These are phyloP conservation scores for Andrena fulva DNA, from an alignment of 2,888 invertebrate genomes.

Conservation along the genomic window DNA sequence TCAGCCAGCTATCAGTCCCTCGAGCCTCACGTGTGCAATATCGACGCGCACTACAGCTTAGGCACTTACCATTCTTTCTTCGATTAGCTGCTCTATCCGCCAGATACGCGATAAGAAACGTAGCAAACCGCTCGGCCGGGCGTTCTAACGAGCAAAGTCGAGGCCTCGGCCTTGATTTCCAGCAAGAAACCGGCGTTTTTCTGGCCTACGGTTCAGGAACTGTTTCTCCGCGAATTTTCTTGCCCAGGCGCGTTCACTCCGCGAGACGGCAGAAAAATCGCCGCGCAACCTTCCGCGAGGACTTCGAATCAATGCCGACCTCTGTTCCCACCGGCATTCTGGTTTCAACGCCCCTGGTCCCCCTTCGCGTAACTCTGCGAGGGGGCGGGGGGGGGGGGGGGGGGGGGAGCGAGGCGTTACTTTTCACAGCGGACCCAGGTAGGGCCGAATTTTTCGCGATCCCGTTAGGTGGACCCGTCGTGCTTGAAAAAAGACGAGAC, in stretches of 20 bases:
- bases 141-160: slow-evolving; percentile 64
- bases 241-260: slow-evolving; percentile 34
- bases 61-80: neutral
- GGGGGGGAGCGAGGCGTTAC: slow-evolving; percentile 23
- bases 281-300: slow-evolving; percentile 24
- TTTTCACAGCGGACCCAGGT: slow-evolving; percentile 62
- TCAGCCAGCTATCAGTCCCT: neutral
- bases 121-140: neutral
- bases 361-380: slow-evolving; percentile 22
- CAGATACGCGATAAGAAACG: slow-evolving; percentile 3
- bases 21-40: neutral
- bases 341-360: slow-evolving; percentile 17
- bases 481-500: slow-evolving; percentile 44
- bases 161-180: slow-evolving; percentile 63
- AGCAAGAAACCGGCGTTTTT: slow-evolving; percentile 63
- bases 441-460: slow-evolving; percentile 65
- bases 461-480: slow-evolving; percentile 67
- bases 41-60: neutral
- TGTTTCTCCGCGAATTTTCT: slow-evolving; percentile 35
- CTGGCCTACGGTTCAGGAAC: slow-evolving; percentile 17
- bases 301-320: neutral
- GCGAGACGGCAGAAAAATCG: slow-evolving; percentile 34
- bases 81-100: neutral
- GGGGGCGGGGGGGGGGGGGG: neutral
- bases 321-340: neutral